Percentiles rank a stretch among this genome's conserved stretches.
Conservation (phyloP, 2,113 vertebrate genomes). For the Glaucomys volans region DNA sequence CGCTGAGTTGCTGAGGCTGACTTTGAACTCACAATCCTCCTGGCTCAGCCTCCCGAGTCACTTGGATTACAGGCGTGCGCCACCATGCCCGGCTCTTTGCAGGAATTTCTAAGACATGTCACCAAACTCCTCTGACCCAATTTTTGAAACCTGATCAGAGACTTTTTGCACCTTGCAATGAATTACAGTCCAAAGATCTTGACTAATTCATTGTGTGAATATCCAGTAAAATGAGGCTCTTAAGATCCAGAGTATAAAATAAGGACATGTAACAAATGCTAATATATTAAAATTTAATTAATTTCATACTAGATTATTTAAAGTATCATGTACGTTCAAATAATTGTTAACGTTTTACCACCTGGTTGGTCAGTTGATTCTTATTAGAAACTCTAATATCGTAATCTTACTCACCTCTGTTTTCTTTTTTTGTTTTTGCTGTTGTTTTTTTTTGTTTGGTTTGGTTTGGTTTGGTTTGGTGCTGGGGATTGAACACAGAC, state of each 20-base stretch:
- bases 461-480: background rate
- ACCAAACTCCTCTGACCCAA: slow-evolving; percentile 10
- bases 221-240: background rate
- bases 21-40: too few relatives aligned
- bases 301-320: background rate
- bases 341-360: background rate
- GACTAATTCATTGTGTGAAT: background rate
- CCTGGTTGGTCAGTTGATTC: background rate
- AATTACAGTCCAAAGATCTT: background rate
- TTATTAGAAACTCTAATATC: slow-evolving; percentile 26
- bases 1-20: too few relatives aligned
- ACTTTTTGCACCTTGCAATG: background rate
- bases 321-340: background rate
- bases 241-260: background rate
- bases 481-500: background rate
- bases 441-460: background rate
- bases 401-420: background rate
- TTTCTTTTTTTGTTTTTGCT: background rate
- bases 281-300: slow-evolving; percentile 28
- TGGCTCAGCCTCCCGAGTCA: too few relatives aligned
- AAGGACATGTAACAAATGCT: background rate
- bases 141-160: background rate
- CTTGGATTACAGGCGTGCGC: too few relatives aligned
- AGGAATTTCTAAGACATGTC: background rate
- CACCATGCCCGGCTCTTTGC: too few relatives aligned